Base-by-base conservation (phyloP, 2,113 vertebrate species). In the Pithys albifrons region DNA sequence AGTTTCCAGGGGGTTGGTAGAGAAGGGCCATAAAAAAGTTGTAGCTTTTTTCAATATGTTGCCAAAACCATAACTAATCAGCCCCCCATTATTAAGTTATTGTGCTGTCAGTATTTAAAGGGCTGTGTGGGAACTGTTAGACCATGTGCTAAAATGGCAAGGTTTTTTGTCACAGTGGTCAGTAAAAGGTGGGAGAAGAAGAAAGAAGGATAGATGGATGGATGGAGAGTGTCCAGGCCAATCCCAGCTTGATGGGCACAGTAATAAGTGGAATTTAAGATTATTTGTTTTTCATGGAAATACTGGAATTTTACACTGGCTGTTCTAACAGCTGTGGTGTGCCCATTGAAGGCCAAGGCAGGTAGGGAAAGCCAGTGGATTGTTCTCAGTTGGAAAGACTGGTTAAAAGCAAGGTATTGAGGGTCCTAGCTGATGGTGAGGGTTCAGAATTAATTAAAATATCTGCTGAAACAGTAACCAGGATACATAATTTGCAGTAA, bases 261-360 rank as follows among this genome's bases (percentile, higher is more conserved):
- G 10, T 54, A n/a, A 2, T n/a, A 57, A 83, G 15, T 76, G n/a
- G 19, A 69, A 61, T 0, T 75, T 75, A 15, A 0, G 4, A 20
- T 88, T 28, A 7, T 28, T 73, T 67, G 4, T 18, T 81, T 88
- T 78, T 54, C 2, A 10, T 54, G 13, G 54, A 72, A 91, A 22
- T 85, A 25, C 20, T 51, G 71, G 14, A 31, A 17, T 80, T 90
- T 69, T 85, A 16, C 31, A 8, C 9, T 1, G 2, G 8, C 52
- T 58, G 6, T 64, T 75, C 14, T 66, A 37, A 29, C 4, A 41
- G 33, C 35, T 93, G 28, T 81, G 24, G 4, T 43, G 33, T 94
- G 27, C 37, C 10, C 24, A 5, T 2, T 41, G 37, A 88, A n/a
- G 41, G 35, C 17, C 13, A 19, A 8, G 46, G 31, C 37, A 85